A percentile compares a stretch with the other conserved stretches of the same genome.
These are phyloP conservation scores for Strongylocentrotus purpuratus DNA, from an alignment of 35 echinoderm and acorn worm species.

Conservation along the genomic window DNA sequence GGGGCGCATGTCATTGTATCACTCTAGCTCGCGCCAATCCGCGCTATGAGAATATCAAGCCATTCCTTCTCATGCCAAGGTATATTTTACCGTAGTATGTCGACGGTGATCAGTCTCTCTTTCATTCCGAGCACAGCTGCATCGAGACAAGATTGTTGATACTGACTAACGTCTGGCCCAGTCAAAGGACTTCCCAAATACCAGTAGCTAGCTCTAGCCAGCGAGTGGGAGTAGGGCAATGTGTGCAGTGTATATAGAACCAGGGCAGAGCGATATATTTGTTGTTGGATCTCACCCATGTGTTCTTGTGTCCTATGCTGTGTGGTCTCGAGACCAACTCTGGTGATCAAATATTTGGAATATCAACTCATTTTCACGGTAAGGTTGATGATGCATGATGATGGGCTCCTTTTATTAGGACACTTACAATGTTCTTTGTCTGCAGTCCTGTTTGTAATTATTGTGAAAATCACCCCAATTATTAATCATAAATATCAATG, in stretches of 20 bases:
- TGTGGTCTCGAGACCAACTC: background rate
- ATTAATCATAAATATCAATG: no score
- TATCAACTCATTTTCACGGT: background rate
- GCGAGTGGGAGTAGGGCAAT: background rate
- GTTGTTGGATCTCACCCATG: background rate
- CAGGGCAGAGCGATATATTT: background rate
- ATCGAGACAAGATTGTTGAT: background rate
- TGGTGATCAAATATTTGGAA: conserved; percentile 18
- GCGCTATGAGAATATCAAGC: background rate
- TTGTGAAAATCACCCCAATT: background rate
- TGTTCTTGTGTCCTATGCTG: background rate
- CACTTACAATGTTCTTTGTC: background rate
- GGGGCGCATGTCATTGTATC: background rate
- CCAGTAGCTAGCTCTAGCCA: background rate
- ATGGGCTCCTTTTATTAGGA: background rate
- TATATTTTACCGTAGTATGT: background rate
- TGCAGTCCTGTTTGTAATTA: background rate
- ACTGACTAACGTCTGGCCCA: background rate
- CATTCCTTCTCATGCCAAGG: background rate
- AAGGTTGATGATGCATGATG: background rate
- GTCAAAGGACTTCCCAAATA: conserved; percentile 6
- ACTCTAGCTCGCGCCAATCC: background rate
- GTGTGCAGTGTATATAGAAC: background rate
- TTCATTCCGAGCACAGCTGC: background rate
- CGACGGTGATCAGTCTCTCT: background rate